Base-by-base conservation (phyloP, 2,113 vertebrate species). In the Microcebus griseorufus region DNA sequence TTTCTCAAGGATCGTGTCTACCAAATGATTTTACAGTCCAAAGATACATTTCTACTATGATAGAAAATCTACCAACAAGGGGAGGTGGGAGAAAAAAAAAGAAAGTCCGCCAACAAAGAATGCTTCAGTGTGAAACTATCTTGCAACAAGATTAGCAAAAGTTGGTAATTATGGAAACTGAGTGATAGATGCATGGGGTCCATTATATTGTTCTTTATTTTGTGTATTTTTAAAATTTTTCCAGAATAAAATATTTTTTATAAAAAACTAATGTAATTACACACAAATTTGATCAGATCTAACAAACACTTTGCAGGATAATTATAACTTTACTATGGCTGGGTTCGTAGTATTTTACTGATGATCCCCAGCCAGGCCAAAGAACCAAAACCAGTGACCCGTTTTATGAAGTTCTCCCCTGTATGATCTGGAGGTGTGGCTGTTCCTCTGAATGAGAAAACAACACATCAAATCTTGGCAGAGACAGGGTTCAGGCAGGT, bases 11-110 rank as follows among this genome's bases (percentile, higher is more conserved):
- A 93, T n/a, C 37, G 18, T 37, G 80, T 34, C 86, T 82, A 89
- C 25, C 70, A 79, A 58, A 51, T 62, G 82, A 88, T 75, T 94
- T 97, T 96, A 88, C 45, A 75, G 62, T 64, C 23, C 51, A 87
- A 92, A 90, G 62, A 92, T 16, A 89, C 22, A 75, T 65, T 93
- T 53, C n/a, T 14, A 80, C n/a, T 58, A 3, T 70, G 65, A 94
- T 53, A 76, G 69, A 90, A 96, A 96, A 81, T 65, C 37, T 34
- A 90, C 51, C 60, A 90, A 96, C 22, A 89, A 93, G 53, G 53
- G 53, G 53, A 55, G 53, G 53, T 17, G 17, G 53, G 53, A 55
- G 53, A 18, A 5, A 18, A 55, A 53, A 55, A 55, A 55, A 76
- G 69, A 90, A 96, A 96, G 76, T 65, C 37, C 37, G 80, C 58